Percentiles rank a stretch among this genome's conserved stretches.
phyloP scores from a whole-genome alignment of 1,140 invertebrate species.

The Eriosoma lanigerum region DNA sequence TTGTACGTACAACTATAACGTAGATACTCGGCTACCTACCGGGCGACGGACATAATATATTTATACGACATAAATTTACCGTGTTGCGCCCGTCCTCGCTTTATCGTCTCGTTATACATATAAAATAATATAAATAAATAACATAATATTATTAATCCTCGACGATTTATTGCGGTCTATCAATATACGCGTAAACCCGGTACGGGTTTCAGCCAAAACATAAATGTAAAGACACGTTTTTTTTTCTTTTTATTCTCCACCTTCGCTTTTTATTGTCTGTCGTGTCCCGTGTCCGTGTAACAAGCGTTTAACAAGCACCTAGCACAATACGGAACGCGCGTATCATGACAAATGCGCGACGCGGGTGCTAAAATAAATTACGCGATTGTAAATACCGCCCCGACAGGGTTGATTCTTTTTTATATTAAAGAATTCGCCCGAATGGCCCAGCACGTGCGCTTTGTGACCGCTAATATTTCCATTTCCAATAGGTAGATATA shows the following conservation, averaged over 20 bases:
- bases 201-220: slow-evolving; percentile 33
- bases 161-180: slow-evolving; percentile 51
- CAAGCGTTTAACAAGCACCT: slow-evolving; percentile 46
- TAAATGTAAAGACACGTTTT: slow-evolving; percentile 50
- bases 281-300: slow-evolving; percentile 41
- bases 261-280: background rate
- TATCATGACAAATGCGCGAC: slow-evolving; percentile 16
- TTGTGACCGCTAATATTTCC: slow-evolving; percentile 35
- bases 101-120: background rate
- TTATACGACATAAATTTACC: background rate
- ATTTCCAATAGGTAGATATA: background rate
- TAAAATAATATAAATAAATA: background rate
- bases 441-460: slow-evolving; percentile 51
- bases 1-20: no score
- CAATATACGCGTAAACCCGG: background rate
- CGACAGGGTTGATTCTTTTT: slow-evolving; percentile 18
- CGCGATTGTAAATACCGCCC: slow-evolving; percentile 42
- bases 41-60: background rate
- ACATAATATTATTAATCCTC: slow-evolving; percentile 16
- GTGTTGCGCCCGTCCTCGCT: background rate
- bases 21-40: no score
- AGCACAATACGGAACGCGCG: slow-evolving; percentile 16
- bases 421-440: slow-evolving; percentile 36
- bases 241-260: background rate
- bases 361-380: slow-evolving; percentile 51